Evolutionary conservation across 2,113 vertebrate species (phyloP).

Genomic region (Cinclus cinclus): DNA sequence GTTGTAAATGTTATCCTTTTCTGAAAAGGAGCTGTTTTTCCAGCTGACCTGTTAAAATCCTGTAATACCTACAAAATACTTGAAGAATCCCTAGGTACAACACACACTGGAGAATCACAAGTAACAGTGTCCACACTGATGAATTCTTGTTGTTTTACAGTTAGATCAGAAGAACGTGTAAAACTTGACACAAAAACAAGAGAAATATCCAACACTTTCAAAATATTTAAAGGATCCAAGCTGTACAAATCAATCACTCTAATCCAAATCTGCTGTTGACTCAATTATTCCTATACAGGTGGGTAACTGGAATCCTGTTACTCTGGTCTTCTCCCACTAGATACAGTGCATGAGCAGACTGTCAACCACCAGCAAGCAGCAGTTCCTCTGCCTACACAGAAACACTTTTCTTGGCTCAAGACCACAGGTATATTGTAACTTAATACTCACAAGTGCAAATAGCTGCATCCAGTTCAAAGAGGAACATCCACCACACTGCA

Average conservation of each 20-base stretch:
- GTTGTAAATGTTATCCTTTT: not conserved
- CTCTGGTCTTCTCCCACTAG: not conserved
- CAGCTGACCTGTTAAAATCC: not conserved
- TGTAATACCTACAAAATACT: not conserved
- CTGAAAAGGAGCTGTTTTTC: not conserved
- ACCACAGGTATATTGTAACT: not conserved
- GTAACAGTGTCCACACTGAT: accelerated
- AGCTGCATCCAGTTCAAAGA: not conserved
- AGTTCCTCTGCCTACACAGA: not conserved
- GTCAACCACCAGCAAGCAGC: not conserved
- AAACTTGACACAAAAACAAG: not conserved
- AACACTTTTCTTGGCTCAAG: not conserved
- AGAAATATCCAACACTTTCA: not conserved
- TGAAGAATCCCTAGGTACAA: not conserved
- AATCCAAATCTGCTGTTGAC: not conserved
- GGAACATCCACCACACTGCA: not conserved
- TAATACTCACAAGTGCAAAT: not conserved
- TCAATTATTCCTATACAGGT: not conserved
- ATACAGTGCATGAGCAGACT: not conserved
- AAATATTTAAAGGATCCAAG: not conserved
- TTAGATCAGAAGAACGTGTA: not conserved
- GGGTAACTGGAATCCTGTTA: not conserved
- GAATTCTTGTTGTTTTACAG: not conserved
- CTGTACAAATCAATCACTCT: not conserved
- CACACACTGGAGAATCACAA: not conserved